Evolutionary conservation across 2,888 invertebrate species (phyloP).

Genomic region (Crossocerus cetratus): DNA sequence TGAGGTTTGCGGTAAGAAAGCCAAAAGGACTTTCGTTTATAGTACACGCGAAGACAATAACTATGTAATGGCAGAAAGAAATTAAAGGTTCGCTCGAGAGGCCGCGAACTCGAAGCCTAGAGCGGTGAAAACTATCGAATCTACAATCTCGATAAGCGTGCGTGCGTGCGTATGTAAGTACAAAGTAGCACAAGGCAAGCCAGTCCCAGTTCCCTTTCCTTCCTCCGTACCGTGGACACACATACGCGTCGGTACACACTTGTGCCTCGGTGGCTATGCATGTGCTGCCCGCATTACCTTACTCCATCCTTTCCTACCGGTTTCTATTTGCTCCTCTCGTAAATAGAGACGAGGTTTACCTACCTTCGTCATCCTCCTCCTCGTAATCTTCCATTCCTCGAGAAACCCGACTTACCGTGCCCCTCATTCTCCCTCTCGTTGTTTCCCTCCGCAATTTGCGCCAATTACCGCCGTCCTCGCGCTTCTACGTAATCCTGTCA

Average conservation of each 20-base stretch:
- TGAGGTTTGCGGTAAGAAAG: too few relatives aligned
- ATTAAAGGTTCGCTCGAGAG: too few relatives aligned
- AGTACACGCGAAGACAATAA: too few relatives aligned
- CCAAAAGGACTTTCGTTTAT: too few relatives aligned
- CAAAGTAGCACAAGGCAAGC: slow-evolving; percentile 59
- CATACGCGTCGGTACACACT: slow-evolving; percentile 14
- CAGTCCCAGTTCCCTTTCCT: slow-evolving; percentile 57
- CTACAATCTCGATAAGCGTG: slow-evolving; percentile 48
- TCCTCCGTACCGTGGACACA: background rate
- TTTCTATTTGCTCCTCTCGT: slow-evolving; percentile 28
- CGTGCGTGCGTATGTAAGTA: slow-evolving; percentile 21
- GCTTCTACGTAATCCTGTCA: background rate
- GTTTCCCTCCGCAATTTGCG: background rate
- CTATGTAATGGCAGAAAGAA: too few relatives aligned
- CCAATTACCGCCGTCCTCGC: background rate
- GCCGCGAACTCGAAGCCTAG: too few relatives aligned
- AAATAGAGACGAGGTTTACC: slow-evolving; percentile 39
- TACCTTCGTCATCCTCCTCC: slow-evolving; percentile 37
- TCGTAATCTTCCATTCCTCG: background rate
- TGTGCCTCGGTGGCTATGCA: slow-evolving; percentile 9
- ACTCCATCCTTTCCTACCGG: slow-evolving; percentile 32
- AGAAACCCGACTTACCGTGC: background rate
- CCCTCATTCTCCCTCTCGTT: background rate
- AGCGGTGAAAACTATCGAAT: slow-evolving; percentile 34
- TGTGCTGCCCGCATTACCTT: slow-evolving; percentile 10